These are phyloP conservation scores for Diachrysia chrysitis DNA, from an alignment of 2,888 invertebrate genomes.

Conservation along the genomic window DNA sequence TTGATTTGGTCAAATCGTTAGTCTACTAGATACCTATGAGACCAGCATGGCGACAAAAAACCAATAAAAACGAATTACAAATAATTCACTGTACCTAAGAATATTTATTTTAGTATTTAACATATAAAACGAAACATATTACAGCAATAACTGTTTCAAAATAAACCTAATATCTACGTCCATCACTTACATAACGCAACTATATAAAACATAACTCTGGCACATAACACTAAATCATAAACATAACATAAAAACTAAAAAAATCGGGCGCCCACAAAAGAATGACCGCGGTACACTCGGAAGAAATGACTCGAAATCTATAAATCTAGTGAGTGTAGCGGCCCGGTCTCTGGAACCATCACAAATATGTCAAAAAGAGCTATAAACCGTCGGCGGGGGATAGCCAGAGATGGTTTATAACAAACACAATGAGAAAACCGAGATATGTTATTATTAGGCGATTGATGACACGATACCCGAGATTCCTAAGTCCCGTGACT, in stretches of 20 bases:
- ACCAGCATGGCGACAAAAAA: not conserved
- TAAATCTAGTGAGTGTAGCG: slow-evolving; percentile 60
- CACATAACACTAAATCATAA: slow-evolving; percentile 64
- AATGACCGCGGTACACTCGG: slow-evolving; percentile 71
- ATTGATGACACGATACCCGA: slow-evolving; percentile 69
- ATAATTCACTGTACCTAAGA: not conserved
- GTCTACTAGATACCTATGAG: not conserved
- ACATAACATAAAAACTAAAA: slow-evolving; percentile 59
- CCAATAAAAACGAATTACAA: not conserved
- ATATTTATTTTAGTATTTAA: slow-evolving; percentile 4
- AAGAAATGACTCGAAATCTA: slow-evolving; percentile 77
- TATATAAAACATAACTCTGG: slow-evolving; percentile 52
- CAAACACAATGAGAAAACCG: slow-evolving; percentile 76
- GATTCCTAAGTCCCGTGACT: slow-evolving; percentile 58
- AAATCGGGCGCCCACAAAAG: slow-evolving; percentile 63
- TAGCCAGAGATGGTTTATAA: slow-evolving; percentile 83
- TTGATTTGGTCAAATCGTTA: not conserved
- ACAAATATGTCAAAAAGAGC: slow-evolving; percentile 87
- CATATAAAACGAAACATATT: slow-evolving; percentile 1
- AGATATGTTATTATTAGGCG: slow-evolving; percentile 71
- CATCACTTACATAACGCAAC: slow-evolving; percentile 49
- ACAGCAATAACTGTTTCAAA: slow-evolving; percentile 27
- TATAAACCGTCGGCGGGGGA: slow-evolving; percentile 79
- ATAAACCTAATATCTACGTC: slow-evolving; percentile 44
- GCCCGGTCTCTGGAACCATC: slow-evolving; percentile 79